Percentiles rank a stretch among this genome's conserved stretches.
Evolutionary conservation across 2,113 vertebrate species (phyloP).

Genomic region (Neofelis nebulosa): DNA sequence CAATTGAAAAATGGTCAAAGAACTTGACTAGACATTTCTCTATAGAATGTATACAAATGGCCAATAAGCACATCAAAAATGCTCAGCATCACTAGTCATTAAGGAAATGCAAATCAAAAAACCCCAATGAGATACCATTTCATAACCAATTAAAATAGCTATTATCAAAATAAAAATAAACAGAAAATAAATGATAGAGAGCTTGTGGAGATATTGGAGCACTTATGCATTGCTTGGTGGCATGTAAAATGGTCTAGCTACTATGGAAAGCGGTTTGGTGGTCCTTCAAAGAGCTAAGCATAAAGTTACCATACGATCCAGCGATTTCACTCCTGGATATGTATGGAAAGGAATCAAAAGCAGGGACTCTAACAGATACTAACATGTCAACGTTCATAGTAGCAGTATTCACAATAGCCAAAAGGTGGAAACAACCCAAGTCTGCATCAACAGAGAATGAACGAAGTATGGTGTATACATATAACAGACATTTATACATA

Average conservation of each 20-base stretch:
- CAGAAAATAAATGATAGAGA: neutral
- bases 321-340: neutral
- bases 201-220: neutral
- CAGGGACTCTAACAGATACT: neutral
- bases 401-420: neutral
- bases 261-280: neutral
- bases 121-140: neutral
- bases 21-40: neutral
- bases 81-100: neutral
- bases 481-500: neutral
- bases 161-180: neutral
- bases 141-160: neutral
- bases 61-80: neutral
- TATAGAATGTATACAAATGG: neutral
- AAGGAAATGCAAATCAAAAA: neutral
- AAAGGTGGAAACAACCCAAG: neutral
- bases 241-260: neutral
- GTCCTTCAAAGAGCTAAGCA: neutral
- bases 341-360: neutral
- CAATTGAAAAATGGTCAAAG: neutral
- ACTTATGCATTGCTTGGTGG: neutral
- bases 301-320: neutral
- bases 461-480: neutral
- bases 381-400: neutral
- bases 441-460: neutral